A percentile compares a stretch with the other conserved stretches of the same genome.
phyloP scores from a whole-genome alignment of 2,888 invertebrate species.

The Pemphredon lugubris region DNA sequence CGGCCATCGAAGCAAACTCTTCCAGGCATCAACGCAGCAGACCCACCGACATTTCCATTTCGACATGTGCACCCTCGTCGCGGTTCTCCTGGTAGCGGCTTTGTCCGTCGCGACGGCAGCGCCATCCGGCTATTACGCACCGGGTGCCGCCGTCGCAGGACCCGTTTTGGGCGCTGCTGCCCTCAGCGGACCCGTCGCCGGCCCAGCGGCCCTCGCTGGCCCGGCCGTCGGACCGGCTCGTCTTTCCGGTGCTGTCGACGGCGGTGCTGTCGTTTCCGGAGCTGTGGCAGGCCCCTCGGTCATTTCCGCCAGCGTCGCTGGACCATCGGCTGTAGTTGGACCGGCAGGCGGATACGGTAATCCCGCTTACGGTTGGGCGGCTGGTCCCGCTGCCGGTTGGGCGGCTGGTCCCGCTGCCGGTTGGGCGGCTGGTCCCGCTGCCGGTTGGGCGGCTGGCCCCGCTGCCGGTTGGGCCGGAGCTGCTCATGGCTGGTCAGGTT shows the following conservation, averaged over 20 bases:
- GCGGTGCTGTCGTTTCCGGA: slow-evolving; percentile 78
- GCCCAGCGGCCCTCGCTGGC: slow-evolving; percentile 74
- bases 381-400: slow-evolving; percentile 13
- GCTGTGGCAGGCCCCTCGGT: slow-evolving; percentile 77
- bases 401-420: slow-evolving; percentile 2
- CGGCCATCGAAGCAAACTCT: slow-evolving; percentile 58
- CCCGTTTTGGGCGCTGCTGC: slow-evolving; percentile 73
- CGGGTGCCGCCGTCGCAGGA: slow-evolving; percentile 73
- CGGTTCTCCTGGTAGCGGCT: slow-evolving; percentile 67
- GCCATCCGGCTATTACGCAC: slow-evolving; percentile 71
- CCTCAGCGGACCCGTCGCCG: slow-evolving; percentile 72
- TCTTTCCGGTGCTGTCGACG: slow-evolving; percentile 78
- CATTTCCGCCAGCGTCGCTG: slow-evolving; percentile 75
- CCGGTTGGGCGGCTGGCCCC: slow-evolving; percentile 10
- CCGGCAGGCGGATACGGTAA: slow-evolving; percentile 32
- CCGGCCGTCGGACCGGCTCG: slow-evolving; percentile 75
- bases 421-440: slow-evolving; percentile 11
- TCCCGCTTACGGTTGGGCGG: slow-evolving; percentile 36
- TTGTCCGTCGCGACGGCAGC: slow-evolving; percentile 73
- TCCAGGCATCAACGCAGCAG: slow-evolving; percentile 2
- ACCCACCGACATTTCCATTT: slow-evolving; percentile 2
- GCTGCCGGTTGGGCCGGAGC: slow-evolving; percentile 12
- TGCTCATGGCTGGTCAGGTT: slow-evolving; percentile 5
- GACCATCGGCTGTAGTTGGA: slow-evolving; percentile 69
- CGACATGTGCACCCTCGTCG: slow-evolving; percentile 71